Base-by-base conservation (phyloP, 2,888 invertebrate species). In the Leucozona laternaria region DNA sequence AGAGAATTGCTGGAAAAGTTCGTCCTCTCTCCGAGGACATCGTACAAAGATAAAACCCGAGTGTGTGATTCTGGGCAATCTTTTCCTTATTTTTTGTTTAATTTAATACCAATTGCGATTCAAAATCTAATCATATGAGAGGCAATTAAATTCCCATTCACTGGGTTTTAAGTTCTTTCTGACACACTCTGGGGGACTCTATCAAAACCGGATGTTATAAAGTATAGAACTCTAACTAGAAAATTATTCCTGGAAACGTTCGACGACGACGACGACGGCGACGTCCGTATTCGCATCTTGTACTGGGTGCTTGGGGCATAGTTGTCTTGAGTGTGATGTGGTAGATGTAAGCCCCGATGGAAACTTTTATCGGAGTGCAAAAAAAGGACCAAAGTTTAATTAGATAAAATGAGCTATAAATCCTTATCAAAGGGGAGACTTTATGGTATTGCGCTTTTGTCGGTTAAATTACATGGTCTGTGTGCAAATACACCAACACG, bases 391-490 rank as follows among this genome's bases (percentile, higher is more conserved):
- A 77, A 70, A 77, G 66, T 85, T 85, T 81, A 85, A 85, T 85
- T 85, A 85, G 81, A 81, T 81, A 81, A 85, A 85, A 81, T 85
- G 81, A 85, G 81, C 81, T 81, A 81, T 85, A 85, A 85, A 85
- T 85, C 77, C 85, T 85, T 85, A 81, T 81, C 85, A 85, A 81
- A 81, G 73, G 70, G 48, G 37, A 53, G 77, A 62, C 77, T 81
- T 72, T 77, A 73, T 81, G 77, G 81, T 85, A 85, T 80, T 85
- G 85, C 72, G 77, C 81, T 81, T 85, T 85, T 81, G 81, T 78
- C 64, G 81, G 81, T 77, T 77, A 73, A 81, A 78, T 62, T 81
- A 77, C 85, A 81, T 70, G 57, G 80, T 68, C 22, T 22, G 37
- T 50, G 72, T 31, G 73, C 62, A 73, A 64, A 70, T 73, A 80